Percentiles rank a stretch among this genome's conserved stretches.
Conservation (phyloP, 2,888 invertebrate species). For the Lasius platythorax region DNA sequence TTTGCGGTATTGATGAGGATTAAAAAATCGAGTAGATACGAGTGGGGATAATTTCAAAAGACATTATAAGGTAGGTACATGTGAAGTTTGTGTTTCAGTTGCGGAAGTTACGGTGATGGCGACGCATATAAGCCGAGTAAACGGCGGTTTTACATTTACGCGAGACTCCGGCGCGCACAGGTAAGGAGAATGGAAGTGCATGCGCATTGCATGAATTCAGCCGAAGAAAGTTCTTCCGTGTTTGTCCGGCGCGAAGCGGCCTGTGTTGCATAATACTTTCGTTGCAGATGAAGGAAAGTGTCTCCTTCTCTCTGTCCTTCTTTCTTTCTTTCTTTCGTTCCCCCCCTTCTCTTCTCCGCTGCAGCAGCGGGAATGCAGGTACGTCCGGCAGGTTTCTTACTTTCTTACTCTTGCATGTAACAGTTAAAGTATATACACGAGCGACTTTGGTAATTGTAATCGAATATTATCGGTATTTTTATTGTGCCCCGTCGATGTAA, state of each 20-base stretch:
- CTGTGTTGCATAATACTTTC: slow-evolving; percentile 71
- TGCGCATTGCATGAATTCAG: slow-evolving; percentile 68
- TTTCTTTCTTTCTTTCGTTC: not conserved
- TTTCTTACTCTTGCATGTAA: not conserved
- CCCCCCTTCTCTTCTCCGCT: not conserved
- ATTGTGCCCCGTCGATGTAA: not conserved
- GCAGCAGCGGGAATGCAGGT: not conserved
- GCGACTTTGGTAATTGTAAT: not conserved
- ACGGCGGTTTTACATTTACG: not conserved
- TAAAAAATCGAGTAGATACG: not conserved
- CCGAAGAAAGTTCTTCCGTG: slow-evolving; percentile 81
- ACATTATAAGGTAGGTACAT: slow-evolving; percentile 76
- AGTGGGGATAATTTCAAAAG: slow-evolving; percentile 60
- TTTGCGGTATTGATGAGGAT: too few species aligned
- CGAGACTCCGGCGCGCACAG: not conserved
- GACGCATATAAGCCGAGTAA: slow-evolving; percentile 20
- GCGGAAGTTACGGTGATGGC: slow-evolving; percentile 17
- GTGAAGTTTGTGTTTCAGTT: slow-evolving; percentile 74
- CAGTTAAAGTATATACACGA: not conserved
- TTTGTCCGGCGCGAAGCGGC: slow-evolving; percentile 50
- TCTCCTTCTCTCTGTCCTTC: slow-evolving; percentile 16
- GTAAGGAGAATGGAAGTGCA: slow-evolving; percentile 52
- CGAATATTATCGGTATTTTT: not conserved
- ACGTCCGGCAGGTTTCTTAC: not conserved
- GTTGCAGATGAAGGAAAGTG: slow-evolving; percentile 34